Base-by-base conservation (phyloP, 2,113 vertebrate species). In the Vombatus ursinus region DNA sequence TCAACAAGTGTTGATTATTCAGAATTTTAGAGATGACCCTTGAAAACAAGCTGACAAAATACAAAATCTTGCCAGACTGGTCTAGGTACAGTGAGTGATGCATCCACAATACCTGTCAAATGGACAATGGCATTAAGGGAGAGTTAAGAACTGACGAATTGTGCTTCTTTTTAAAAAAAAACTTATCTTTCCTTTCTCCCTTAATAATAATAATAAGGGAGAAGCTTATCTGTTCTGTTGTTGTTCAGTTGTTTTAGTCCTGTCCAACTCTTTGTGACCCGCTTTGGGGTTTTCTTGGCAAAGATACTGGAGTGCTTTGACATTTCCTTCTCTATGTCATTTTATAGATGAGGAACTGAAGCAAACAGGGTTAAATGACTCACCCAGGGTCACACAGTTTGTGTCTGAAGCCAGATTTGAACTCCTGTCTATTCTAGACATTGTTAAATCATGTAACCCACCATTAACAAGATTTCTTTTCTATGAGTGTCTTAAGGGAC, bases 11-110 rank as follows among this genome's bases (percentile, higher is more conserved):
- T 89, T 52, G 12, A 77, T 93, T 94, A 26, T 52, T 28, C 44
- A 93, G 68, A 31, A 92, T 49, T 90, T 96, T 77, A 89, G 95
- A 52, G 22, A 37, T 92, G 11, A 50, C 47, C 61, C 92, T 96
- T 96, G 68, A 77, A 57, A 37, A 37, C 26, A 31, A 31, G 57
- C 4, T 68, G 37, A 68, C 37, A 68, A n/a, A 77, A 77, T n/a
- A 31, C 37, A 77, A 77, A 77, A 77, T 77, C 14, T 77, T 77
- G 37, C 14, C 61, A n/a, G 37, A 77, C 28, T 14, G 26, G 61
- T 68, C 31, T 77, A n/a, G 7, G 8, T n/a, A 16, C 37, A 77
- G 61, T n/a, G 14, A 31, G 37, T n/a, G 37, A 77, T n/a, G 37
- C 14, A n/a, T 19, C 61, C 37, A n/a, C 31, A 77, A 77, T n/a